Percentiles rank a stretch among this genome's conserved stretches.
Conservation (phyloP, 2,797 vertebrate genomes). For the Meda fulgida region DNA sequence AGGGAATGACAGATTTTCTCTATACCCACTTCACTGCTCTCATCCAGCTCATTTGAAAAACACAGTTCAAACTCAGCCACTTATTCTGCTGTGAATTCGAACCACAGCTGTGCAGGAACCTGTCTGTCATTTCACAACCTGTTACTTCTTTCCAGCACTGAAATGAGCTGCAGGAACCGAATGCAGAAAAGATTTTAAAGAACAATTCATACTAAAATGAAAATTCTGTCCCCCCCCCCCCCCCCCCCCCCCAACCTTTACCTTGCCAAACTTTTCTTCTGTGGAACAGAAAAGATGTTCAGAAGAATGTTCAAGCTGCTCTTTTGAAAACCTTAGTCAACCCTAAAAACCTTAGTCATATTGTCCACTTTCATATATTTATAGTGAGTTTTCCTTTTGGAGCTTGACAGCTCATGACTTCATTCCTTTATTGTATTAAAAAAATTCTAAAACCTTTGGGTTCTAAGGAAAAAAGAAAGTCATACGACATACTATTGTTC, state of each 20-base stretch:
- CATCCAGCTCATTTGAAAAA: slow-evolving; percentile 47
- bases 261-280: not conserved
- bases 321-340: no score
- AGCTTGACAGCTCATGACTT: not conserved
- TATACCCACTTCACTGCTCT: slow-evolving; percentile 45
- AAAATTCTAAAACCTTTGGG: not conserved
- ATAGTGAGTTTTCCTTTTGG: not conserved
- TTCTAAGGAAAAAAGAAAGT: not conserved
- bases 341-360: no score
- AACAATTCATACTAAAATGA: not conserved
- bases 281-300: not conserved
- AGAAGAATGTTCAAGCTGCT: not conserved
- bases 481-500: not conserved
- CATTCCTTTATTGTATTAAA: not conserved
- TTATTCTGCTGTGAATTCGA: slow-evolving; percentile 17
- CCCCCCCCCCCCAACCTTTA: no score
- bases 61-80: slow-evolving; percentile 31
- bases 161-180: slow-evolving; percentile 6
- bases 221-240: no score
- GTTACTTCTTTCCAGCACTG: slow-evolving; percentile 5
- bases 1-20: slow-evolving; percentile 52
- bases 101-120: slow-evolving; percentile 1
- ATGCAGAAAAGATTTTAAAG: not conserved
- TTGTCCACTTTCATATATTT: not conserved
- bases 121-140: slow-evolving; percentile 20